Base-by-base conservation (phyloP, 1,140 invertebrate species). In the Paracyclopina nana region DNA sequence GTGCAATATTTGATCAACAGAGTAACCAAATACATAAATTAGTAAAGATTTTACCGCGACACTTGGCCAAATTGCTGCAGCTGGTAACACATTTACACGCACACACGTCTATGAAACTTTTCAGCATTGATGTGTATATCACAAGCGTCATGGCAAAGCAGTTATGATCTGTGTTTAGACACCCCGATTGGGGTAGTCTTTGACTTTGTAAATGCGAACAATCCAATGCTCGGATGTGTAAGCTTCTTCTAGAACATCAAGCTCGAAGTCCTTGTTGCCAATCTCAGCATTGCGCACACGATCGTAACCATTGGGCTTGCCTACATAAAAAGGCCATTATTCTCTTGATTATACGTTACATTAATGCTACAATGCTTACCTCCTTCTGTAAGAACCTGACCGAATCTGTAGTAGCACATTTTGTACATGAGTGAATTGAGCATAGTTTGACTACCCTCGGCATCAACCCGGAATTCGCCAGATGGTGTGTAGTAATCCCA, bases 141-240 rank as follows among this genome's bases (percentile, higher is more conserved):
- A n/a, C n/a, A n/a, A n/a, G n/a, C n/a, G n/a, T n/a, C n/a, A n/a
- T n/a, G n/a, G n/a, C n/a, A n/a, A n/a, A n/a, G n/a, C n/a, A n/a
- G n/a, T n/a, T n/a, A n/a, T n/a, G n/a, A n/a, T n/a, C n/a, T n/a
- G n/a, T n/a, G 29, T 5, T 57, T 69, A 78, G 30, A 76, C 70
- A 4, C 83, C 82, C 58, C 83, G 68, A 64, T 90, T 90, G 52
- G 76, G 75, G 55, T 88, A 68, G 62, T 85, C 79, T 68, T 90
- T 91, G 9, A 91, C 86, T 71, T 85, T 87, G 63, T 92, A 92
- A 60, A 92, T 91, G 57, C 87, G 74, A 30, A 92, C 87, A 27
- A 92, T 73, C 87, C 87, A 92, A 65, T 91, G 87, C 62, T 92
- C 87, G 0, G 86, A 87, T 3, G 87, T 92, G 62, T 91, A 91